Conservation (phyloP, 2,888 invertebrate species). For the Corythucha ciliata region DNA sequence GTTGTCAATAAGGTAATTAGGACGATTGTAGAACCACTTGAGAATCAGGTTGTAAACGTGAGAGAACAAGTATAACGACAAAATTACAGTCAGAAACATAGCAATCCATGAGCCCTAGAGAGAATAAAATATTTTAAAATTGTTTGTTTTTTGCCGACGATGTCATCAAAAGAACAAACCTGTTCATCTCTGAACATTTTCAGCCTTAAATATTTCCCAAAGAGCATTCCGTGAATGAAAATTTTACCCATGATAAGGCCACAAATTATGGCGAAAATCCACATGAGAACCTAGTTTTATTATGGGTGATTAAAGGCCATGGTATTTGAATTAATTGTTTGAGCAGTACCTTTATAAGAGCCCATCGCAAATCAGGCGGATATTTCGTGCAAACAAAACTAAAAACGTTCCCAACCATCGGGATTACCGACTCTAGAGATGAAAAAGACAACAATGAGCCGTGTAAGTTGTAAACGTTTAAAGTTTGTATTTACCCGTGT, state of each 20-base stretch:
- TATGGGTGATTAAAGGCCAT: neutral
- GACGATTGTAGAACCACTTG: slow-evolving; percentile 40
- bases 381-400: slow-evolving; percentile 45
- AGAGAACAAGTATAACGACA: slow-evolving; percentile 44
- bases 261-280: slow-evolving; percentile 43
- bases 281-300: slow-evolving; percentile 42
- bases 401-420: slow-evolving; percentile 46
- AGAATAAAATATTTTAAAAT: slow-evolving; percentile 6
- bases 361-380: slow-evolving; percentile 43
- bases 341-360: slow-evolving; percentile 38
- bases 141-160: neutral
- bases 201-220: slow-evolving; percentile 42
- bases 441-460: slow-evolving; percentile 1
- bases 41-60: slow-evolving; percentile 44
- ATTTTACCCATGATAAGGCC: slow-evolving; percentile 44
- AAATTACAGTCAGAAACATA: slow-evolving; percentile 44
- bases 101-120: slow-evolving; percentile 45
- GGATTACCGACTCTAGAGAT: slow-evolving; percentile 43
- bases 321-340: neutral
- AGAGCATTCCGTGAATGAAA: slow-evolving; percentile 42
- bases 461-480: neutral
- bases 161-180: slow-evolving; percentile 17
- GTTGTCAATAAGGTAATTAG: slow-evolving; percentile 42
- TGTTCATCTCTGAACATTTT: slow-evolving; percentile 46
- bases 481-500: slow-evolving; percentile 34